These are phyloP conservation scores for Trematocara nigrifrons DNA, from an alignment of 2,113 vertebrate species.

Conservation along the genomic window DNA sequence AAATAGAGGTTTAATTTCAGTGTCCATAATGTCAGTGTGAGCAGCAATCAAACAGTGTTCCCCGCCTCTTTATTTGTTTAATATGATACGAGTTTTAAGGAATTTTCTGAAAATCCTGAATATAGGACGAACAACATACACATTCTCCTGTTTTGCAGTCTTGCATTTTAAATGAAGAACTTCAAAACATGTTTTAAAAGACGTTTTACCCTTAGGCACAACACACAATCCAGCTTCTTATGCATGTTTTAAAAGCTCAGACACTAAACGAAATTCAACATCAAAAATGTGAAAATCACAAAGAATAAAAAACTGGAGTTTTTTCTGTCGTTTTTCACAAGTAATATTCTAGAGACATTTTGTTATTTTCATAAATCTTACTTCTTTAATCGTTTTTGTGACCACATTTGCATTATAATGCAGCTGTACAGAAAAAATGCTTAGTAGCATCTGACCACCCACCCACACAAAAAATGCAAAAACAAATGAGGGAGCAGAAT, in stretches of 20 bases:
- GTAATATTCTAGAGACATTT: neutral
- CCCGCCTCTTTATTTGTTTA: neutral
- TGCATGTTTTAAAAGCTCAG: neutral
- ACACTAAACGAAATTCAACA: neutral
- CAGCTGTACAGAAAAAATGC: neutral
- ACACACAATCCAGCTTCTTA: neutral
- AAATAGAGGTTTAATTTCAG: neutral
- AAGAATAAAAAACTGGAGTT: neutral
- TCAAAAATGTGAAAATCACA: neutral
- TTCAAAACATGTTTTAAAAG: neutral
- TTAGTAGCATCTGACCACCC: neutral
- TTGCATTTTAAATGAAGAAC: neutral
- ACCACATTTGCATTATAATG: neutral
- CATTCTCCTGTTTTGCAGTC: neutral
- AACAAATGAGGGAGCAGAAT: neutral
- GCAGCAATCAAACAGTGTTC: neutral
- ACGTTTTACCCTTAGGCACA: neutral
- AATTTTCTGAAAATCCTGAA: neutral
- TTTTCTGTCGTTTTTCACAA: rapidly evolving
- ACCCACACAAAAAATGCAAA: neutral
- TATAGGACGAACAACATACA: neutral
- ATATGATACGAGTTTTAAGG: rapidly evolving
- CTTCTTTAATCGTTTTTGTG: neutral
- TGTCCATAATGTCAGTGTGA: neutral
- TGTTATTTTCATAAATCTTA: too few species aligned